Conservation (phyloP, 2,797 vertebrate genomes). For the Tapera naevia region DNA sequence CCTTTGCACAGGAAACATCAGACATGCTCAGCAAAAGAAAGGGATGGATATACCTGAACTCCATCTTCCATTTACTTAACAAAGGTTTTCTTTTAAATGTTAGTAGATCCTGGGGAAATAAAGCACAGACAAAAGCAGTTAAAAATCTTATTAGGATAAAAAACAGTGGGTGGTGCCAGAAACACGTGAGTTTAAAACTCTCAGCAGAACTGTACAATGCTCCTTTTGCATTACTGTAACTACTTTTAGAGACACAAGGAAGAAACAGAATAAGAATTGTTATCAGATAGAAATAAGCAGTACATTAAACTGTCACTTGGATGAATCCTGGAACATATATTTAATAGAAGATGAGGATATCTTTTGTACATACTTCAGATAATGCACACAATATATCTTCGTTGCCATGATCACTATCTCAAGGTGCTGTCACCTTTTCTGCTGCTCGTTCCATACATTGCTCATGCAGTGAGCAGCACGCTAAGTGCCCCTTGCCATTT, state of each 20-base stretch:
- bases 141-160: background rate
- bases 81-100: background rate
- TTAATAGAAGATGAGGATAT: background rate
- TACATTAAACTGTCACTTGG: background rate
- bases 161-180: background rate
- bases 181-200: background rate
- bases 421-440: background rate
- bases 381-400: rapidly evolving
- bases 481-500: background rate
- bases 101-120: conserved; percentile 11
- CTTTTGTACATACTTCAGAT: background rate
- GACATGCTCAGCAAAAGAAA: background rate
- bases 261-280: background rate
- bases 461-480: rapidly evolving
- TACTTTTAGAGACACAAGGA: background rate
- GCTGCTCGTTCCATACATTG: rapidly evolving
- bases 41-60: background rate
- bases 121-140: conserved; percentile 38
- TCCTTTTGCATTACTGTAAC: background rate
- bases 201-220: background rate
- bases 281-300: background rate
- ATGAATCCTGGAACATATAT: background rate
- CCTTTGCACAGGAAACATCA: background rate
- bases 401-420: background rate
- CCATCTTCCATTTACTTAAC: conserved; percentile 12